Conservation (phyloP, 2,888 invertebrate species). For the Pogonocherus hispidulus region DNA sequence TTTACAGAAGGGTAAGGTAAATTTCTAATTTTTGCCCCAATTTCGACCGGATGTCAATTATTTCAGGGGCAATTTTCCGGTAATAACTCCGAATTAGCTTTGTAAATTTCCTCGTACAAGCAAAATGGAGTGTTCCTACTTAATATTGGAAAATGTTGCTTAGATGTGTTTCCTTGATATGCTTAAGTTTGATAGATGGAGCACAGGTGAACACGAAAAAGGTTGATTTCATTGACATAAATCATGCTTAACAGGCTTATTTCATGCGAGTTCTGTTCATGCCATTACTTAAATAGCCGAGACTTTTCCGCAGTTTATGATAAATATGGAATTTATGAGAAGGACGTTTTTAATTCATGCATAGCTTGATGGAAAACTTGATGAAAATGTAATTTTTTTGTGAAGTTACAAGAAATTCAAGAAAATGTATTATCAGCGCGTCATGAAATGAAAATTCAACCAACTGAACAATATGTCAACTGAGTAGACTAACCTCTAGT, state of each 20-base stretch:
- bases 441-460: no score
- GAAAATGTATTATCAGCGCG: no score
- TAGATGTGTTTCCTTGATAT: not conserved
- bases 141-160: slow-evolving; percentile 1
- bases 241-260: not conserved
- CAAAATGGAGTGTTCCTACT: not conserved
- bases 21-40: not conserved
- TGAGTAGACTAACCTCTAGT: no score
- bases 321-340: not conserved
- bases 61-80: not conserved
- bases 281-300: not conserved
- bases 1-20: not conserved
- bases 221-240: slow-evolving; percentile 1
- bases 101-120: not conserved
- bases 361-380: not conserved
- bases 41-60: slow-evolving; percentile 2
- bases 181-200: slow-evolving; percentile 1
- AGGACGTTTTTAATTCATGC: not conserved
- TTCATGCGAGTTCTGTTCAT: not conserved
- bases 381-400: not conserved
- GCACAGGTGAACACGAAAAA: not conserved
- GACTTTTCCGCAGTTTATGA: not conserved
- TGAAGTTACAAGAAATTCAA: no score
- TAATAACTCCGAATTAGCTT: not conserved
- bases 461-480: no score